A percentile compares a stretch with the other conserved stretches of the same genome.
Evolutionary conservation across 2,113 vertebrate species (phyloP).

Genomic region (Hypocryptadius cinnamomeus): DNA sequence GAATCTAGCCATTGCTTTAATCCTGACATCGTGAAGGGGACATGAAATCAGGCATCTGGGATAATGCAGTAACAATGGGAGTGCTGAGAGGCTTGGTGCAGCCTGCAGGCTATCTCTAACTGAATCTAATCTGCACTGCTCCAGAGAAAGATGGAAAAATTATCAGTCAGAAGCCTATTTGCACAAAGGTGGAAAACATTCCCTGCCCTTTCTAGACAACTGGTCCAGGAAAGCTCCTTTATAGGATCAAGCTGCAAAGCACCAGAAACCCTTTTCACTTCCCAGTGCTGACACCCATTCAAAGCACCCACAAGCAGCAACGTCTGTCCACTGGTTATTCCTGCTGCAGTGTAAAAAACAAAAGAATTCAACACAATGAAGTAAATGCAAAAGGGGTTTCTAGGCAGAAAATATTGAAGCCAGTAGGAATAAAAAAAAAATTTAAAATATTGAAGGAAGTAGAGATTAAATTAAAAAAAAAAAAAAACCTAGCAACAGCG

Average conservation of each 20-base stretch:
- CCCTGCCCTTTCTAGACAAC: background rate
- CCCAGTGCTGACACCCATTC: background rate
- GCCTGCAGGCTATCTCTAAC: background rate
- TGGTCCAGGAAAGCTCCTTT: background rate
- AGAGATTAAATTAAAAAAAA: background rate
- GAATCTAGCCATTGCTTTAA: background rate
- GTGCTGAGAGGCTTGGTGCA: background rate
- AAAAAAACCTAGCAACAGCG: background rate
- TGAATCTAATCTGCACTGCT: slow-evolving; percentile 29
- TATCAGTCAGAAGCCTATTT: slow-evolving; percentile 8
- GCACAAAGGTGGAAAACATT: background rate
- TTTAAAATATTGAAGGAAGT: no score
- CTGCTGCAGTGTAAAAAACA: background rate
- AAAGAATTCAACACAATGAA: background rate
- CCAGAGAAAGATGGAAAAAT: slow-evolving; percentile 15
- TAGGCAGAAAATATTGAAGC: background rate
- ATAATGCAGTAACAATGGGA: slow-evolving; percentile 7
- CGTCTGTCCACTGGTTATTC: background rate
- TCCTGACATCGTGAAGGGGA: background rate
- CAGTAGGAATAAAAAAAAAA: no score
- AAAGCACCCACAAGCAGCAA: background rate
- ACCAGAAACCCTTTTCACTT: background rate
- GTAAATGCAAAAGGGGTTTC: background rate
- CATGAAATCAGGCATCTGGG: background rate
- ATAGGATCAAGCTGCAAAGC: background rate